A percentile compares a stretch with the other conserved stretches of the same genome.
Conservation (phyloP, 2,113 vertebrate genomes). For the Alaudala cheleensis region DNA sequence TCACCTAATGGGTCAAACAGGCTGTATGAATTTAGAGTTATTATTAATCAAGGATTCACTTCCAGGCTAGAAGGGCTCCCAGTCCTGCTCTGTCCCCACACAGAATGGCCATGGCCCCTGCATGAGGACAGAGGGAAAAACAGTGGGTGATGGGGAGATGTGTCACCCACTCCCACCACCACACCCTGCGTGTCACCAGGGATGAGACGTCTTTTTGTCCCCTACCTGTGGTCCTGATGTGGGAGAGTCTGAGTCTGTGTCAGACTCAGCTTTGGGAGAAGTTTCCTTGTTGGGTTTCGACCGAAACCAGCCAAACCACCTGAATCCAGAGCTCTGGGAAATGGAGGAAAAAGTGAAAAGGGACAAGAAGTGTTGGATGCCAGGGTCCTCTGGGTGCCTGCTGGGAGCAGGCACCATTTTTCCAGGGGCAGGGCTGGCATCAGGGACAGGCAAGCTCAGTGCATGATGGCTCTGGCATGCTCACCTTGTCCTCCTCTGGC, state of each 20-base stretch:
- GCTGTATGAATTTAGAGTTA: background rate
- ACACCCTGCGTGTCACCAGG: background rate
- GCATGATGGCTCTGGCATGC: fast-evolving
- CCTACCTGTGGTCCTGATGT: background rate
- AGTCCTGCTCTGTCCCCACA: fast-evolving
- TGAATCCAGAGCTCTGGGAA: constrained; percentile 76
- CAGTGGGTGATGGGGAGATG: background rate
- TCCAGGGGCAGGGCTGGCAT: background rate
- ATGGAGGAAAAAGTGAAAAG: background rate
- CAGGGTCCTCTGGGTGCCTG: background rate
- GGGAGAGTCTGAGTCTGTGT: background rate
- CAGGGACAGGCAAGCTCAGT: background rate
- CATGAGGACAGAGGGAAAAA: fast-evolving
- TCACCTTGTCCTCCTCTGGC: constrained; percentile 56
- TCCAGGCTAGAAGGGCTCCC: background rate
- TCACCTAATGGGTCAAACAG: background rate
- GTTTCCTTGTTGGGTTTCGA: constrained; percentile 68
- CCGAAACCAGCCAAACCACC: constrained; percentile 92
- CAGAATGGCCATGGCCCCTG: background rate
- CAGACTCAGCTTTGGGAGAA: background rate
- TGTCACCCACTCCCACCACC: background rate
- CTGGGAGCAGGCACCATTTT: fast-evolving
- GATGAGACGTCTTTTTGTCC: background rate
- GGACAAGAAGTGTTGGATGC: background rate
- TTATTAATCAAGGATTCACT: background rate